These are phyloP conservation scores for Calephelis perditalis DNA, from an alignment of 2,888 invertebrate genomes.

Conservation along the genomic window DNA sequence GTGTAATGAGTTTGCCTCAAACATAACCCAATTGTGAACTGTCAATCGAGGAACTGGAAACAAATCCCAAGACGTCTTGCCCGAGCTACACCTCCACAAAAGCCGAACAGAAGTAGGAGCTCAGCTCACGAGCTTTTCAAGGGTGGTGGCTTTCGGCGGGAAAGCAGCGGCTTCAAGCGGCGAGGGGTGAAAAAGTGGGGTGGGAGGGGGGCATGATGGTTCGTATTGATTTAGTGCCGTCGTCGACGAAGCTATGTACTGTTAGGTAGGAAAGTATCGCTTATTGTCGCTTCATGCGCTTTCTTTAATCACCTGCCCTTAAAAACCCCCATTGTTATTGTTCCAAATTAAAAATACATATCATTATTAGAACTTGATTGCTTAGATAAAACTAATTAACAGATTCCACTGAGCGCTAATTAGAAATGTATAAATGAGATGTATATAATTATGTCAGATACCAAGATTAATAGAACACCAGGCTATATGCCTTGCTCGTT, in stretches of 20 bases:
- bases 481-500: no score
- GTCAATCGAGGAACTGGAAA: slow-evolving; percentile 61
- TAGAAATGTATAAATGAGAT: no score
- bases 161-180: slow-evolving; percentile 64
- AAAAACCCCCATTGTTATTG: neutral
- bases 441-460: no score
- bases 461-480: no score
- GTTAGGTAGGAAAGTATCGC: slow-evolving; percentile 63
- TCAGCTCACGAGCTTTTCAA: slow-evolving; percentile 78
- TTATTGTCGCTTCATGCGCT: slow-evolving; percentile 72
- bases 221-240: slow-evolving; percentile 80
- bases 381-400: no score
- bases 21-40: slow-evolving; percentile 51
- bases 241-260: slow-evolving; percentile 76
- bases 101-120: slow-evolving; percentile 79
- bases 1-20: slow-evolving; percentile 9
- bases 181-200: slow-evolving; percentile 36
- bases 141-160: slow-evolving; percentile 78
- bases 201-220: slow-evolving; percentile 68
- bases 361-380: no score
- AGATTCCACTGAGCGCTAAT: no score
- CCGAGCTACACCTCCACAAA: slow-evolving; percentile 72
- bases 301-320: slow-evolving; percentile 47
- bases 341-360: neutral
- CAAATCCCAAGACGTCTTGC: slow-evolving; percentile 74